Evolutionary conservation across 2,113 vertebrate genomes (phyloP), one percentile per base, ranked within the genome.

Genomic region (Scophthalmus maximus): DNA sequence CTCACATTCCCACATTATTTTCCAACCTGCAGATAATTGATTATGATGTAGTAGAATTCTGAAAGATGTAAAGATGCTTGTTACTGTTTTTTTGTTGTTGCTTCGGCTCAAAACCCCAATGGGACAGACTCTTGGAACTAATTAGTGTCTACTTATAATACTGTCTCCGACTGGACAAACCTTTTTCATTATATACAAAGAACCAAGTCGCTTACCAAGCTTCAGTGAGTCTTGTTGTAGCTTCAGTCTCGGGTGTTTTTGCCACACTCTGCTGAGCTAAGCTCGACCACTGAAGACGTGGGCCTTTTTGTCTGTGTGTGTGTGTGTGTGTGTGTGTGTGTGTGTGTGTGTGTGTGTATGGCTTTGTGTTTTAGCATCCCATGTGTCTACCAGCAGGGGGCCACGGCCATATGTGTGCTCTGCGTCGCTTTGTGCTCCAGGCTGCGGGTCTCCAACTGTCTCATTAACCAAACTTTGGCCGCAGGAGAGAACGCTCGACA

Each of bases 221-320:
- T 46, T 38, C 32, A 66, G 22, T n/a, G 6, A 64, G 32, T n/a
- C n/a, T n/a, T n/a, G 30, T n/a, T 8, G 30, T 27, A n/a, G 20
- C 14, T 25, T 8, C 4, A 18, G 29, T 5, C 25, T 53, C 23
- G 25, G 3, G 4, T 22, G 17, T 46, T 46, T 44, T 51, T 51
- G 15, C 22, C 29, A 26, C 32, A 65, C 62, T 52, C 61, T 64
- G 61, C 29, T 64, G 20, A 65, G 46, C 8, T n/a, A 18, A 53
- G 34, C 23, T 42, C 0, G 7, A 20, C 34, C 25, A 42, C 34
- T 3, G 7, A 42, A 27, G 32, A 53, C n/a, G 20, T 8, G 20
- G 18, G 23, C 18, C 34, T 53, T 67, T 55, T 38, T 44, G 25
- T 52, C 32, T 40, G 22, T 20, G 26, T 56, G n/a, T 55, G 6